Percentiles rank a stretch among this genome's conserved stretches.
phyloP scores from a whole-genome alignment of 2,113 vertebrate genomes.

The Bucco capensis region DNA sequence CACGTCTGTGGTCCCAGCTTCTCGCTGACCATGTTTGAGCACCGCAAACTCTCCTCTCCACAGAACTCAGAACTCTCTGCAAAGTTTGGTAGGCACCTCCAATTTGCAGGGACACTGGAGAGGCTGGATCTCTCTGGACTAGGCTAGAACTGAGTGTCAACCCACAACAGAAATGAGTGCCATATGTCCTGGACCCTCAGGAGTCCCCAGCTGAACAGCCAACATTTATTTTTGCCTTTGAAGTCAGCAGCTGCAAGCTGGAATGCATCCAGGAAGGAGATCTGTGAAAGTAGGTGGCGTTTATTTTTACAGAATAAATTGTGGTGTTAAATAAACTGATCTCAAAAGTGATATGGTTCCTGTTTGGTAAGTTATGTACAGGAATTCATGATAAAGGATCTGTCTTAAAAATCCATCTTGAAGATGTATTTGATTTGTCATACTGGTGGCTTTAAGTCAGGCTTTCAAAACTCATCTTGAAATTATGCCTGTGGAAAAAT shows the following conservation, averaged over 20 bases:
- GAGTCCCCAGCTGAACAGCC: not conserved
- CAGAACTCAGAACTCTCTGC: not conserved
- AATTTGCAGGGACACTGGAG: not conserved
- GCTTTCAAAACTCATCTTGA: not conserved
- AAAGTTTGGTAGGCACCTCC: not conserved
- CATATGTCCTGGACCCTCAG: not conserved
- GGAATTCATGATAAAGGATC: not conserved
- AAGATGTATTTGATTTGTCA: not conserved
- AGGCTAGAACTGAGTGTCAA: not conserved
- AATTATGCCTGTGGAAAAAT: not conserved
- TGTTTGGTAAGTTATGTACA: not conserved
- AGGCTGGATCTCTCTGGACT: not conserved
- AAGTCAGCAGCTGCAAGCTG: not conserved
- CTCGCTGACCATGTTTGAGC: not conserved
- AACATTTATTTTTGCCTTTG: not conserved
- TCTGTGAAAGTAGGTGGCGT: not conserved
- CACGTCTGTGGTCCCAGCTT: not conserved
- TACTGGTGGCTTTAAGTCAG: not conserved
- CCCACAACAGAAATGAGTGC: not conserved
- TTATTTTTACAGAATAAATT: not conserved
- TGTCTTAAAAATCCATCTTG: not conserved
- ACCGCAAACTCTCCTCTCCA: not conserved
- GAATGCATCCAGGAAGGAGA: not conserved
- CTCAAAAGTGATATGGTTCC: not conserved
- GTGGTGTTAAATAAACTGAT: not conserved